Evolutionary conservation across 2,888 invertebrate species (phyloP).

Genomic region (Abscondita cerata): DNA sequence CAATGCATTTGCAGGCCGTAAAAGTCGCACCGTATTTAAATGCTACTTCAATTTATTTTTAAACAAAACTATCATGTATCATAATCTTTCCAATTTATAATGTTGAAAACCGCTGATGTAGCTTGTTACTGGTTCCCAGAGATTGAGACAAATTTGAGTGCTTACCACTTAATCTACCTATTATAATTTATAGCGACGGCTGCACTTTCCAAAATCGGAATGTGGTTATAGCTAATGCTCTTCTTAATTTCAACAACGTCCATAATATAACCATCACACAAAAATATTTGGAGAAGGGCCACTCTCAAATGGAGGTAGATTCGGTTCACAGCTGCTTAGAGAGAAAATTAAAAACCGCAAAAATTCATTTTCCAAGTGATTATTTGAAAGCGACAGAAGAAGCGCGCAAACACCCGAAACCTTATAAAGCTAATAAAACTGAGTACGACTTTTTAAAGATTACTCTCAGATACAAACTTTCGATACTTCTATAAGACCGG

Average conservation of each 20-base stretch:
- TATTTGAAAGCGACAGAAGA: conserved; percentile 12
- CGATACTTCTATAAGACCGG: conserved; percentile 6
- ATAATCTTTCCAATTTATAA: conserved; percentile 37
- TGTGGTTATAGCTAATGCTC: conserved; percentile 23
- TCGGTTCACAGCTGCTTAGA: conserved; percentile 49
- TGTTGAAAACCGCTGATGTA: conserved; percentile 18
- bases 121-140: conserved; percentile 38
- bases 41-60: conserved; percentile 22
- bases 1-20: conserved; percentile 32
- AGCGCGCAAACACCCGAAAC: conserved; percentile 6
- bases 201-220: conserved; percentile 29
- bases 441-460: conserved; percentile 4
- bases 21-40: conserved; percentile 19
- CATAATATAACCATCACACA: conserved; percentile 20
- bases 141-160: conserved; percentile 33
- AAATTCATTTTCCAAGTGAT: conserved; percentile 11
- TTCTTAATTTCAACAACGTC: conserved; percentile 16
- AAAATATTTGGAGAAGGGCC: conserved; percentile 41
- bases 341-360: conserved; percentile 33
- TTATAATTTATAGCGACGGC: conserved; percentile 17
- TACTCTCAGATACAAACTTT: neutral
- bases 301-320: conserved; percentile 52
- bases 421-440: conserved; percentile 3
- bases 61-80: conserved; percentile 26
- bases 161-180: conserved; percentile 13